Evolutionary conservation across 2,797 vertebrate species (phyloP), one percentile per base, ranked within the genome.

Genomic region (Tiaroga cobitis): DNA sequence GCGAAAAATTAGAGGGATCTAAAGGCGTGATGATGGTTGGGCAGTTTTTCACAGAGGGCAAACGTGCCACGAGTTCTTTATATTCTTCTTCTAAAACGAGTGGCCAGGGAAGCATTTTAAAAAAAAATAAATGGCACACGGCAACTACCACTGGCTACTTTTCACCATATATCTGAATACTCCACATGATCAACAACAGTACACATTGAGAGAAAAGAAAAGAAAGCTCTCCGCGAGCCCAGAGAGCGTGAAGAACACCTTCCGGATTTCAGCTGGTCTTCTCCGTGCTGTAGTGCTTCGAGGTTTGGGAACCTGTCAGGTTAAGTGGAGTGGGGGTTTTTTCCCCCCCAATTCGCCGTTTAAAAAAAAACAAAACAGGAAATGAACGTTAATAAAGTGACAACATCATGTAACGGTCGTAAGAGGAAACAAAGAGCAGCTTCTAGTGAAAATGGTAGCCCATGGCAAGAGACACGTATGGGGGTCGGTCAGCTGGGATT

Each of bases 81-180:
- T 94, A 94, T 95, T 93, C 93, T 93, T 92, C 92, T 92, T 86
- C 73, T 85, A 85, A 89, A 94, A 94, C 94, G 93, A 94, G 95
- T 94, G 95, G 92, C 92, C 94, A 85, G 75, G 82, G 68, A 82
- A 46, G 56, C n/a, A n/a, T n/a, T n/a, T n/a, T n/a, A 92, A 67
- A 72, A 86, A 84, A 70, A 39, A 76, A 76, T 92, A 95, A 96
- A 98, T 96, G 97, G 96, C 96, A 98, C 96, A 97, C 95, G 95
- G 97, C 97, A 96, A 97, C 96, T 96, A 98, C 96, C 95, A 96
- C 97, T 97, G 97, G 96, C 97, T 95, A 98, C 96, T 96, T 84
- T 96, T 97, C 96, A 98, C 97, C 96, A 96, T 96, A 96, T 94
- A 97, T 95, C 92, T 89, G 75, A 96, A 97, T 97, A 99, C 96